phyloP scores from a whole-genome alignment of 2,113 vertebrate species.

The Eulemur macaco region DNA sequence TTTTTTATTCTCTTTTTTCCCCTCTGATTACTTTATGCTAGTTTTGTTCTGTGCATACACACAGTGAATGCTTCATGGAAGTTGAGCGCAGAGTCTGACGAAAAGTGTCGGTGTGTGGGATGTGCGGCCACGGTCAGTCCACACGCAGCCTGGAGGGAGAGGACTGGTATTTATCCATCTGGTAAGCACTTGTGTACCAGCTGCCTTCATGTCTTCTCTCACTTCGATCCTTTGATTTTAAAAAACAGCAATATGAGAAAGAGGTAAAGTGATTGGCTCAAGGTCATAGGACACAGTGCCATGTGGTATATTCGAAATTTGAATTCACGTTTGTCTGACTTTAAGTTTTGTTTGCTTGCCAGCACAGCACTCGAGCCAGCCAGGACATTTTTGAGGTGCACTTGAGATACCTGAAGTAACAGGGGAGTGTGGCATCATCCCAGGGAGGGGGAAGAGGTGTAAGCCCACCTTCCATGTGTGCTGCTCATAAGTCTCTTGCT shows the following conservation, averaged over 20 bases:
- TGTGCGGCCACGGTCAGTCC: background rate
- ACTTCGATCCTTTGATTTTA: background rate
- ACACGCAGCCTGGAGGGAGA: background rate
- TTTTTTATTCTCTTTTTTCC: background rate
- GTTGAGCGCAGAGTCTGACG: background rate
- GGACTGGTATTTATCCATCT: background rate
- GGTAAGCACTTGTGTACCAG: background rate
- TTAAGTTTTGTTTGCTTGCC: background rate
- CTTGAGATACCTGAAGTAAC: background rate
- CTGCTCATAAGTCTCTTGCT: fast-evolving
- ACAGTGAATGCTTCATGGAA: background rate
- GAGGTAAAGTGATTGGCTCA: background rate
- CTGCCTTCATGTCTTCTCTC: background rate
- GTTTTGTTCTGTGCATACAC: background rate
- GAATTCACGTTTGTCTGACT: background rate
- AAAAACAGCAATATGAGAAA: background rate
- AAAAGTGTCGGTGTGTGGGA: too few relatives aligned
- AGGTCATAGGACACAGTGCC: background rate
- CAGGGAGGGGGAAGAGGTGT: fast-evolving
- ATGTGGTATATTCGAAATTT: background rate
- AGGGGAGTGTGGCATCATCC: too few relatives aligned
- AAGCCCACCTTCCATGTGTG: fast-evolving
- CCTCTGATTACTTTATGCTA: background rate
- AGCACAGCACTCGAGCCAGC: background rate
- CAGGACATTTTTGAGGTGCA: background rate